Conservation (phyloP, 2,113 vertebrate species). For the Excalfactoria chinensis region DNA sequence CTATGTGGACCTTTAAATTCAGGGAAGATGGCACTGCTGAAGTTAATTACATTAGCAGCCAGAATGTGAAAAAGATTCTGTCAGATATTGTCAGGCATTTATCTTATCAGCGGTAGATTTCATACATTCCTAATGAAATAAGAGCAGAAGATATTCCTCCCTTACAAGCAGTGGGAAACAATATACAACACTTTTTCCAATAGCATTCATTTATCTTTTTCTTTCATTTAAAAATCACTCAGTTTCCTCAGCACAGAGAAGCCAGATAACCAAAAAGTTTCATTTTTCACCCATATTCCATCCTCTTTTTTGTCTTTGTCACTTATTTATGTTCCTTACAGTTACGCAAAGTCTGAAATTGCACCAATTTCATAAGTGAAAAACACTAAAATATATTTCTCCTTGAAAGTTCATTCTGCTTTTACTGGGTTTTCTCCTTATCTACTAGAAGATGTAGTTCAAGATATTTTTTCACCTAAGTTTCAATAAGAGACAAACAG, state of each 20-base stretch:
- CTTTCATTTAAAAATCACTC: slow-evolving; percentile 36
- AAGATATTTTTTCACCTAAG: background rate
- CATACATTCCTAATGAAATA: background rate
- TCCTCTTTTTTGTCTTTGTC: background rate
- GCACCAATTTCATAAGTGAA: background rate
- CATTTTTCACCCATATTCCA: background rate
- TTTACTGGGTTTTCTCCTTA: background rate
- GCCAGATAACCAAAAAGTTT: background rate
- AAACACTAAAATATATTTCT: background rate
- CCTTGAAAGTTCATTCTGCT: background rate
- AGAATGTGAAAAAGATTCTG: background rate
- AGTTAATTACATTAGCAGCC: background rate
- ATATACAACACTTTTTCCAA: background rate
- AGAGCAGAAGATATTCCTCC: background rate
- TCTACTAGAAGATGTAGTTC: background rate
- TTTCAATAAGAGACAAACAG: background rate
- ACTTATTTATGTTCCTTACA: background rate
- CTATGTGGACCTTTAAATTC: background rate
- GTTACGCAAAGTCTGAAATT: background rate
- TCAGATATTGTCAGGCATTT: background rate
- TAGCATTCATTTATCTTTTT: background rate
- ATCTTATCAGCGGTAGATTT: background rate
- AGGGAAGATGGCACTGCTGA: background rate
- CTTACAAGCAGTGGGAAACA: background rate
- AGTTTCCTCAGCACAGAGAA: background rate